These are phyloP conservation scores for Thysanoteuthis rhombus DNA, from an alignment of 2,888 invertebrate genomes.

Conservation along the genomic window DNA sequence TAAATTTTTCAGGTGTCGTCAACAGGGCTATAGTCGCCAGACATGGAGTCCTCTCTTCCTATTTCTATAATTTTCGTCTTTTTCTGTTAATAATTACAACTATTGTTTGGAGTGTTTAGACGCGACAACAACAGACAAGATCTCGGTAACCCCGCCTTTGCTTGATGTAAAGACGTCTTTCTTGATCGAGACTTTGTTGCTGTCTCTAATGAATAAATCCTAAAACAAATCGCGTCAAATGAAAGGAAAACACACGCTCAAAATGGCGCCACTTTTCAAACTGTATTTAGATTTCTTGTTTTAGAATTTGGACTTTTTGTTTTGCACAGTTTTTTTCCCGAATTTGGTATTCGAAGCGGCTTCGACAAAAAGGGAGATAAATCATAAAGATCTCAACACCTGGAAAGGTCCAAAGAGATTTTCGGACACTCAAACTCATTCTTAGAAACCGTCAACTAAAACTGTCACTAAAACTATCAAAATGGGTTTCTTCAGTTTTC, in stretches of 20 bases:
- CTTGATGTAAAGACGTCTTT: background rate
- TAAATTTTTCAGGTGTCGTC: background rate
- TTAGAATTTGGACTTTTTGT: no score
- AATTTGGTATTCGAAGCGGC: no score
- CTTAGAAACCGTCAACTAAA: no score
- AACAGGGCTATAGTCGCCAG: background rate
- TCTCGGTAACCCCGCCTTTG: background rate
- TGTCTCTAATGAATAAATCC: background rate
- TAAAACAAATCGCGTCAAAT: background rate
- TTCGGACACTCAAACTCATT: no score
- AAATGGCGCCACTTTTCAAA: background rate
- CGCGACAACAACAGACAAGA: background rate
- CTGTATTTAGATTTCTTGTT: no score
- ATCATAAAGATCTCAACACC: no score
- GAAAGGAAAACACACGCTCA: background rate
- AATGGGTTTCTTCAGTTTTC: no score
- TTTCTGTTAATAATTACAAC: background rate
- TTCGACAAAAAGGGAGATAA: no score
- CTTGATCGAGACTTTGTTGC: background rate
- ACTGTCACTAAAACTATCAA: no score
- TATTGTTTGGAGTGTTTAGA: background rate
- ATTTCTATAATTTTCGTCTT: background rate
- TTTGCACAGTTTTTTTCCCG: no score
- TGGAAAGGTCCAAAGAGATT: no score
- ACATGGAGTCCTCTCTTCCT: background rate